Evolutionary conservation across 2,797 vertebrate species (phyloP), one percentile per base, ranked within the genome.

Genomic region (Pseudochaenichthys georgianus): DNA sequence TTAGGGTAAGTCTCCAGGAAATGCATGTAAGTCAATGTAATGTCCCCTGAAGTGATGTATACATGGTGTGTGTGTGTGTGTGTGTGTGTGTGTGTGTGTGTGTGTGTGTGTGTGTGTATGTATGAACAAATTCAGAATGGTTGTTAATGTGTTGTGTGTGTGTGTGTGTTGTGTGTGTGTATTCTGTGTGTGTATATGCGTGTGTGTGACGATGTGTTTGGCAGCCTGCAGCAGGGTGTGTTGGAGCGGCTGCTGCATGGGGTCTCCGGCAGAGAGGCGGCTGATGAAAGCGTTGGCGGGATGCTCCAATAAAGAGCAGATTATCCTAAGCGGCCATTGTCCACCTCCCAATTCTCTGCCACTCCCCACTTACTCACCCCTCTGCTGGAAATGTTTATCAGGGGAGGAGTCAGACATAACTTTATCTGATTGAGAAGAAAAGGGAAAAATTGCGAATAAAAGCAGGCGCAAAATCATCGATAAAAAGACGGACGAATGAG

Each of bases 351-450:
- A 75, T 86, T 85, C 85, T 88, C 78, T 82, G 82, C 80, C 82
- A 88, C 23, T 60, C 46, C 58, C 68, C 68, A 71, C 76, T 71
- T 66, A 70, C 84, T 81, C 79, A 53, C 79, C 77, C 68, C 82
- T 93, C 92, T 85, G 93, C 94, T 95, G 92, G 96, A 96, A 96
- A 96, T 97, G 96, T 95, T 97, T 97, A 98, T 98, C 95, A 93
- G 94, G 90, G 90, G 94, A 57, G 70, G 51, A 70, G 68, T 12
- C 91, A 91, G 92, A 83, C 89, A 82, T 72, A 91, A 91, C 85
- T 91, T 87, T 72, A 87, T 95, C 94, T 94, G 95, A 94, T 57
- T 96, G 93, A 94, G 94, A 93, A 88, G 94, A 93, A 93, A 91
- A 83, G 70, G 62, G 46, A 77, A 63, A 66, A 42, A 62, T 74